Conservation (phyloP, 2,888 invertebrate species). For the Hirtodrosophila alboralis region DNA sequence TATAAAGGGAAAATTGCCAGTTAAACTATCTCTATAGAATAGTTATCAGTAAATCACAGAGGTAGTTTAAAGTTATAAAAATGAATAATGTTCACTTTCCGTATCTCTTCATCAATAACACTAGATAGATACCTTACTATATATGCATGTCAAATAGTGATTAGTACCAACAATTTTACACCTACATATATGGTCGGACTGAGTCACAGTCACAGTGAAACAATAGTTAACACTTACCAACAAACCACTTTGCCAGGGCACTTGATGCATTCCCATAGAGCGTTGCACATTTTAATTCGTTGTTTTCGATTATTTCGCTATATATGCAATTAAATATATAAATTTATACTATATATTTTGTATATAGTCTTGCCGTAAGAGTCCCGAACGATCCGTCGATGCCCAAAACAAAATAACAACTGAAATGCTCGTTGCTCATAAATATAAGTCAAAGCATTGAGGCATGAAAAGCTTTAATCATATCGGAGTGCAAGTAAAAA, state of each 20-base stretch:
- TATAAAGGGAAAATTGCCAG: too few species aligned
- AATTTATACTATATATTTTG: slow-evolving; percentile 11
- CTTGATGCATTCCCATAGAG: slow-evolving; percentile 79
- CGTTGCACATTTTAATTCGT: slow-evolving; percentile 76
- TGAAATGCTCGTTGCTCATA: slow-evolving; percentile 40
- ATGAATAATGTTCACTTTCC: too few species aligned
- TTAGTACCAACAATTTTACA: slow-evolving; percentile 6
- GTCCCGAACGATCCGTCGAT: slow-evolving; percentile 28
- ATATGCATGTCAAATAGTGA: slow-evolving; percentile 2
- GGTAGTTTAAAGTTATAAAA: too few species aligned
- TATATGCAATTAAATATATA: slow-evolving; percentile 4
- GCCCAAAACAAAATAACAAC: slow-evolving; percentile 58
- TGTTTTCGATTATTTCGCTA: slow-evolving; percentile 13
- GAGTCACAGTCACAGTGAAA: slow-evolving; percentile 23
- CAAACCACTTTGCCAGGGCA: slow-evolving; percentile 81
- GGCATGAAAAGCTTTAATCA: slow-evolving; percentile 66
- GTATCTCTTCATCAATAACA: too few species aligned
- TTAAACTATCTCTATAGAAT: too few species aligned
- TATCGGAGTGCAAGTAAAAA: slow-evolving; percentile 43
- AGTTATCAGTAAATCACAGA: too few species aligned
- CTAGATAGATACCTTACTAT: not conserved
- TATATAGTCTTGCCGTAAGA: slow-evolving; percentile 9
- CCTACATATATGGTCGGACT: slow-evolving; percentile 2
- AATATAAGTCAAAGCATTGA: slow-evolving; percentile 37
- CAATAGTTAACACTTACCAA: slow-evolving; percentile 72